Evolutionary conservation across 2,113 vertebrate species (phyloP).

Genomic region (Malaclemys terrapin): DNA sequence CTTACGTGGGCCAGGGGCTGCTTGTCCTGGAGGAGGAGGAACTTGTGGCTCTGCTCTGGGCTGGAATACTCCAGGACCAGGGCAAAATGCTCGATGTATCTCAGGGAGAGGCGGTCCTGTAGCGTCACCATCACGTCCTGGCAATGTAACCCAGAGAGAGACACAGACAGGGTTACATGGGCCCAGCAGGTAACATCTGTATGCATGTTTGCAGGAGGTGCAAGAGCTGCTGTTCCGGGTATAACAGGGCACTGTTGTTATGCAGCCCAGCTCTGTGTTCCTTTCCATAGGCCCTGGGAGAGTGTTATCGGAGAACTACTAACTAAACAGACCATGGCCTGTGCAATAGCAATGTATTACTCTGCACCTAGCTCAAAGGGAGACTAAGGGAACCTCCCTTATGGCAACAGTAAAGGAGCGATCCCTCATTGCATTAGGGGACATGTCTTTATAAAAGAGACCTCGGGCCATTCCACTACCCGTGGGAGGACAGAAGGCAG

Average conservation of each 20-base stretch:
- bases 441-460: not conserved
- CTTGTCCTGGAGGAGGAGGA: constrained; percentile 95
- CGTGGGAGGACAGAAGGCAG: not conserved
- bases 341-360: not conserved
- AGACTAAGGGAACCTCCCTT: not conserved
- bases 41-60: constrained; percentile 91
- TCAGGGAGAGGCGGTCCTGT: constrained; percentile 97
- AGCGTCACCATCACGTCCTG: constrained; percentile 97
- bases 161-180: not conserved
- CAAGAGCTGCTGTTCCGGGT: not conserved
- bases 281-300: not conserved
- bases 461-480: not conserved
- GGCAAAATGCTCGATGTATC: constrained; percentile 97
- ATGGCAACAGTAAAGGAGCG: not conserved
- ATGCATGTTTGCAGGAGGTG: not conserved
- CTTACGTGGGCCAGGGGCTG: constrained; percentile 96
- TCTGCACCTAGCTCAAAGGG: not conserved
- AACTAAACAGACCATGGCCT: not conserved
- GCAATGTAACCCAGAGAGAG: fast-evolving
- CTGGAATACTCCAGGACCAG: constrained; percentile 94
- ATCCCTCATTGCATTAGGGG: not conserved
- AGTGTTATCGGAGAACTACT: not conserved
- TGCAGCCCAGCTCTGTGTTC: not conserved
- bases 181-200: not conserved
- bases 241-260: not conserved